phyloP scores from a whole-genome alignment of 2,113 vertebrate species.

The Salminus brasiliensis region DNA sequence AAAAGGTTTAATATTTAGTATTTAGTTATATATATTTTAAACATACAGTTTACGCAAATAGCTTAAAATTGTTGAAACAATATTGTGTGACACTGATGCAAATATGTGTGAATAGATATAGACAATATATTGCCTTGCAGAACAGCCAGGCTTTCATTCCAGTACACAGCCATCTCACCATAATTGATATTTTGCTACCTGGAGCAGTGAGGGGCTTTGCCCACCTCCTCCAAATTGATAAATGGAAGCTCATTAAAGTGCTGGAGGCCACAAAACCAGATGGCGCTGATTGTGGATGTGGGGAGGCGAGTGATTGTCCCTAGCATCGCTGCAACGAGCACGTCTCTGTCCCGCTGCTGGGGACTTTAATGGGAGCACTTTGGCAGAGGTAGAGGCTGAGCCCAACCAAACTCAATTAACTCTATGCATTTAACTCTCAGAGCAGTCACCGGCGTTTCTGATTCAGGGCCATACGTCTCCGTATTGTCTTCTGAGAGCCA shows the following conservation, averaged over 20 bases:
- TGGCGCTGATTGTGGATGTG: conserved; percentile 58
- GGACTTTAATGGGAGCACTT: conserved; percentile 55
- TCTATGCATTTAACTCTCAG: conserved; percentile 44
- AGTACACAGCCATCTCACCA: background rate
- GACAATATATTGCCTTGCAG: background rate
- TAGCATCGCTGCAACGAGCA: conserved; percentile 54
- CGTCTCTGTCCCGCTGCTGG: conserved; percentile 53
- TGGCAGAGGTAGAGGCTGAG: conserved; percentile 52
- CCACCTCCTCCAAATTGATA: conserved; percentile 56
- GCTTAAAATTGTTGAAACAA: no score
- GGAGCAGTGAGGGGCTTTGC: conserved; percentile 42
- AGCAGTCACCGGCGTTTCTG: conserved; percentile 30
- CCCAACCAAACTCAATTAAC: conserved; percentile 56
- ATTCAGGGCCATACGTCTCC: conserved; percentile 9
- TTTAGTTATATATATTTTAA: no score
- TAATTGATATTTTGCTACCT: conserved; percentile 53
- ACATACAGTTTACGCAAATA: no score
- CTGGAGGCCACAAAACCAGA: conserved; percentile 58
- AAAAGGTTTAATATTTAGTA: no score
- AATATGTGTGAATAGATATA: no score
- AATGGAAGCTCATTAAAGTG: conserved; percentile 56
- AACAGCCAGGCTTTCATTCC: background rate
- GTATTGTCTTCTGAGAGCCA: background rate
- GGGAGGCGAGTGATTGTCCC: conserved; percentile 60
- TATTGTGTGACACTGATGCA: no score